A percentile compares a stretch with the other conserved stretches of the same genome.
Conservation (phyloP, 2,113 vertebrate species). For the Brachypteracias leptosomus region DNA sequence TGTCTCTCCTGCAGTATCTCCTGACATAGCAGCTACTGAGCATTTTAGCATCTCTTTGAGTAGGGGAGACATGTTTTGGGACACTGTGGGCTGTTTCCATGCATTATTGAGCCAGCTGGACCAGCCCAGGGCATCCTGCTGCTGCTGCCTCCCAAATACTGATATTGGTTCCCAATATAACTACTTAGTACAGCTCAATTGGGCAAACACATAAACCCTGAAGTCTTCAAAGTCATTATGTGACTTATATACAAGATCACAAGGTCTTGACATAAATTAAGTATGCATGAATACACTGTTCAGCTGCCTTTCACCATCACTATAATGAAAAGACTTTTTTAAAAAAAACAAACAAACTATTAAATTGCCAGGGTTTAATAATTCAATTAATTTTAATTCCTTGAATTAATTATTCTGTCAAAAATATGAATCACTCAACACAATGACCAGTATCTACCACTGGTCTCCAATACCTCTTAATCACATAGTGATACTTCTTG, state of each 20-base stretch:
- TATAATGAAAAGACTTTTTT: neutral
- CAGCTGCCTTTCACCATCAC: neutral
- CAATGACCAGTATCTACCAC: neutral
- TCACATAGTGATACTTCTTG: neutral
- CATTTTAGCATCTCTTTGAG: neutral
- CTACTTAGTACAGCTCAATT: neutral
- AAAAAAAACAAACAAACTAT: neutral
- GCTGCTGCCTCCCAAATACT: neutral
- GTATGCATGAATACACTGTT: neutral
- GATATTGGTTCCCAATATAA: neutral
- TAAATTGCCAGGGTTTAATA: neutral
- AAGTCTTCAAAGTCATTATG: neutral
- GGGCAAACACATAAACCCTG: neutral
- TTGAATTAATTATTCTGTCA: neutral
- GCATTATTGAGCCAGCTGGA: neutral
- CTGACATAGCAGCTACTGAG: neutral
- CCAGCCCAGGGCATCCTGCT: neutral
- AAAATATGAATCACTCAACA: neutral
- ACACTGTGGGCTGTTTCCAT: neutral
- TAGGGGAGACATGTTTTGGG: neutral
- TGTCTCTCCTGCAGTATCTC: neutral
- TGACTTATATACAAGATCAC: neutral
- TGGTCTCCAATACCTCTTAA: neutral
- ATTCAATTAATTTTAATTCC: neutral
- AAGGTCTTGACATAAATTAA: neutral